Evolutionary conservation across 2,888 invertebrate species (phyloP).

Genomic region (Norana najaformis): DNA sequence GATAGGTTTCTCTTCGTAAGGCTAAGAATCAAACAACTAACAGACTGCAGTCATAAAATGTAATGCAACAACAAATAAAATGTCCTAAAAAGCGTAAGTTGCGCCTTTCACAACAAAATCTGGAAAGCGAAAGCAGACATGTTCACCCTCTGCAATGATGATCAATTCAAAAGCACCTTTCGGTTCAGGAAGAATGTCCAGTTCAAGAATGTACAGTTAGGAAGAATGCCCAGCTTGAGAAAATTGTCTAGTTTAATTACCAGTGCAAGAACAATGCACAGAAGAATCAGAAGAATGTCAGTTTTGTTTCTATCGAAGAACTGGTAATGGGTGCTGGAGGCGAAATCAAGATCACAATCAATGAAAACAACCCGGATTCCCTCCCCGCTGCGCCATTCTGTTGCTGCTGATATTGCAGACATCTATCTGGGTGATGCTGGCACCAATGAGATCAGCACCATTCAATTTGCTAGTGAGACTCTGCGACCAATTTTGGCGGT

Average conservation of each 20-base stretch:
- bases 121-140: background rate
- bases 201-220: background rate
- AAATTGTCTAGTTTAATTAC: too few relatives aligned
- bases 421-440: background rate
- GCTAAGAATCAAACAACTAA: background rate
- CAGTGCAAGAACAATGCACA: too few relatives aligned
- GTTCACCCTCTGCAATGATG: background rate
- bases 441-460: background rate
- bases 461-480: background rate
- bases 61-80: background rate
- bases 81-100: background rate
- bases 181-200: background rate
- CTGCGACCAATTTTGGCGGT: background rate
- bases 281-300: too few relatives aligned
- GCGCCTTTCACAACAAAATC: background rate
- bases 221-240: background rate
- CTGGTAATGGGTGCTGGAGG: background rate
- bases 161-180: background rate
- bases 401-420: background rate
- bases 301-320: too few relatives aligned
- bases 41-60: background rate
- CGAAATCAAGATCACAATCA: background rate
- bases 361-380: background rate
- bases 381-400: background rate
- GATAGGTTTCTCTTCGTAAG: slow-evolving; percentile 16